Percentiles rank a stretch among this genome's conserved stretches.
Conservation (phyloP, 2,113 vertebrate genomes). For the Ibidorhyncha struthersii region DNA sequence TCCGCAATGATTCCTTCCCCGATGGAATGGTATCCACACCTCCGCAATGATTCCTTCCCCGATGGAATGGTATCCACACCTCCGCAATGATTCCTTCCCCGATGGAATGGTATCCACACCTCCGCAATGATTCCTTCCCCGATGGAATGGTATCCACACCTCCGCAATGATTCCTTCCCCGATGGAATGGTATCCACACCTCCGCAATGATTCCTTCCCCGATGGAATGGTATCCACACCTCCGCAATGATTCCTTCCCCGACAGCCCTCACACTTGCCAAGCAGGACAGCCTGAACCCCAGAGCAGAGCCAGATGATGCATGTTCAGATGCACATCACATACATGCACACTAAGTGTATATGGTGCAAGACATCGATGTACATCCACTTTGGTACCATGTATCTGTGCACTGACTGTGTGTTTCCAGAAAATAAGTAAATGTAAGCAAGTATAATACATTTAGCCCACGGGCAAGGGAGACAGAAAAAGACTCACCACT, state of each 20-base stretch:
- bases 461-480: constrained; percentile 36
- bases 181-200: too few relatives aligned
- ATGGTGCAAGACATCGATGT: neutral
- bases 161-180: neutral
- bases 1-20: neutral
- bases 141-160: too few relatives aligned
- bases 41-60: neutral
- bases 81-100: neutral
- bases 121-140: neutral
- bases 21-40: too few relatives aligned
- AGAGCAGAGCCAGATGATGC: neutral
- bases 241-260: neutral
- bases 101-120: too few relatives aligned
- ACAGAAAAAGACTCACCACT: constrained; percentile 41
- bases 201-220: neutral
- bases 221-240: neutral
- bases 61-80: too few relatives aligned
- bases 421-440: neutral
- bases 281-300: neutral
- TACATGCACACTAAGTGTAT: neutral
- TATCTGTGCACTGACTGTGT: neutral
- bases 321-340: neutral
- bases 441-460: constrained; percentile 32
- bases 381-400: neutral
- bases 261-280: neutral